Percentiles rank a stretch among this genome's conserved stretches.
These are phyloP conservation scores for Pandemis corylana DNA, from an alignment of 2,888 invertebrate species.

Conservation along the genomic window DNA sequence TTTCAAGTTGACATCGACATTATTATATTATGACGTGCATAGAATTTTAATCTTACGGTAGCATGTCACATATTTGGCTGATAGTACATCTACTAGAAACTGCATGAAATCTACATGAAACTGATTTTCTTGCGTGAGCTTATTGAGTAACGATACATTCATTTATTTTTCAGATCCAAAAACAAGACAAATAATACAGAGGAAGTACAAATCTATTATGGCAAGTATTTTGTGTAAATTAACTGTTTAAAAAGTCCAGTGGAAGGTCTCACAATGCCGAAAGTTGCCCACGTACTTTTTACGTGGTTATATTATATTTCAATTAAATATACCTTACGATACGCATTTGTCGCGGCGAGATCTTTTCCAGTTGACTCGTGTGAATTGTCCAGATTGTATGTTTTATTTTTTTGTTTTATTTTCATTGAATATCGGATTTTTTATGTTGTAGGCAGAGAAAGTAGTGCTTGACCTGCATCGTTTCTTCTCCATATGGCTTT, in stretches of 20 bases:
- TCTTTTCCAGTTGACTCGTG: conserved; percentile 15
- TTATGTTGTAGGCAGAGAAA: conserved; percentile 89
- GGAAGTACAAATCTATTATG: conserved; percentile 99
- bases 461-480: conserved; percentile 91
- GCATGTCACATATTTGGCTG: no score
- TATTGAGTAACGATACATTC: conserved; percentile 14
- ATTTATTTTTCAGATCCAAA: conserved; percentile 94
- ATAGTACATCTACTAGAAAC: no score
- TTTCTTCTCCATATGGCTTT: conserved; percentile 90
- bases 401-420: conserved; percentile 57
- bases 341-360: not conserved
- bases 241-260: conserved; percentile 7
- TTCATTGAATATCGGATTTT: conserved; percentile 59
- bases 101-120: not conserved
- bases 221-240: conserved; percentile 85
- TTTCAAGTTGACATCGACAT: no score
- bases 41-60: no score
- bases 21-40: no score
- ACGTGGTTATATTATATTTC: not conserved
- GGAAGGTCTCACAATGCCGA: conserved; percentile 14
- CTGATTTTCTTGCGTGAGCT: not conserved
- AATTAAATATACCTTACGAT: not conserved
- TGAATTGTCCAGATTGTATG: conserved; percentile 46
- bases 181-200: conserved; percentile 97
- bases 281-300: not conserved